Conservation (phyloP, 2,797 vertebrate genomes). For the Anabas testudineus region DNA sequence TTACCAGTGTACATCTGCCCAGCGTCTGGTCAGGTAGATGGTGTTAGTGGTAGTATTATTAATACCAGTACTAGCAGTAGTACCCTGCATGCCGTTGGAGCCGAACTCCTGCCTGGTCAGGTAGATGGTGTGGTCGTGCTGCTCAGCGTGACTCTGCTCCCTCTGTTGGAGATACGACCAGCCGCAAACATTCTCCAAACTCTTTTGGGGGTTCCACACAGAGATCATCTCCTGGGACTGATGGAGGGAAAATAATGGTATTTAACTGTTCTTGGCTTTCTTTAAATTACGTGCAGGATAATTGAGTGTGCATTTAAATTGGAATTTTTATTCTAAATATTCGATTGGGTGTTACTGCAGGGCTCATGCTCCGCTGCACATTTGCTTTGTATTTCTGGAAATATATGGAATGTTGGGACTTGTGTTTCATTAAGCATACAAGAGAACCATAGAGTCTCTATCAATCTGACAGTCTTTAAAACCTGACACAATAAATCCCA, state of each 20-base stretch:
- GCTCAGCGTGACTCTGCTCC: constrained; percentile 88
- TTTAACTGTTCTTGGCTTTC: not conserved
- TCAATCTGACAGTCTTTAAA: too few species aligned
- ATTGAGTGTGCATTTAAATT: too few species aligned
- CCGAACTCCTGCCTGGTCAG: constrained; percentile 95
- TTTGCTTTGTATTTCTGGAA: too few species aligned
- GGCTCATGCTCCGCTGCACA: too few species aligned
- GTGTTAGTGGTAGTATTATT: not conserved
- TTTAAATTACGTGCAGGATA: not conserved
- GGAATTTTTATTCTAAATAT: too few species aligned
- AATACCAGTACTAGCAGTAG: not conserved
- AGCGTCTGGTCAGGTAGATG: not conserved
- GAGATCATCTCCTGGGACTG: constrained; percentile 95
- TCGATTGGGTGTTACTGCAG: too few species aligned
- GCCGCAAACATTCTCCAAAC: constrained; percentile 95
- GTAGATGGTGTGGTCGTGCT: constrained; percentile 96
- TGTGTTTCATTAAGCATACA: too few species aligned
- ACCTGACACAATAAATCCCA: too few species aligned
- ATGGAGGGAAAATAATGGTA: not conserved
- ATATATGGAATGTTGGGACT: too few species aligned
- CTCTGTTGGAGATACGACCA: constrained; percentile 96
- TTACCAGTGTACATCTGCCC: not conserved
- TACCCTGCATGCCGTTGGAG: constrained; percentile 97
- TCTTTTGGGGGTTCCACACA: constrained; percentile 93
- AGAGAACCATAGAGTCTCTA: too few species aligned